Percentiles rank a stretch among this genome's conserved stretches.
Evolutionary conservation across 1,140 invertebrate species (phyloP).

Genomic region (Oreohelix idahoensis): DNA sequence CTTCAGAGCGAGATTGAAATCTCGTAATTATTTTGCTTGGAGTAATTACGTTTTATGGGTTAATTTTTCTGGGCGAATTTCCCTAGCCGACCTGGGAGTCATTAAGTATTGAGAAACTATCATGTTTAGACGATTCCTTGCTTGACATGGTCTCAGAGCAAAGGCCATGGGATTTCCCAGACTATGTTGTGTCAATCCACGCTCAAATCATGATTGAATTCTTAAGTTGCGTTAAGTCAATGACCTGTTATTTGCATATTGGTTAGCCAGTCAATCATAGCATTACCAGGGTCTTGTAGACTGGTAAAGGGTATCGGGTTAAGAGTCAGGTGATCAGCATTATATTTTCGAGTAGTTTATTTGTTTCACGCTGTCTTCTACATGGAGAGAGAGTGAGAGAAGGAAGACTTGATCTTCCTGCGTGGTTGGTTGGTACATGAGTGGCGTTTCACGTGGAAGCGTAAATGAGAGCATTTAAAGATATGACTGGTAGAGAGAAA

Average conservation of each 20-base stretch:
- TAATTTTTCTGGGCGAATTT: conserved; percentile 33
- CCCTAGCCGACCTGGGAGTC: conserved; percentile 25
- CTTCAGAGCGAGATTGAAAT: conserved; percentile 41
- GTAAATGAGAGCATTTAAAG: too few species aligned
- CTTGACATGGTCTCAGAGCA: background rate
- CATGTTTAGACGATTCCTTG: conserved; percentile 5
- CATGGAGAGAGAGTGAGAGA: too few species aligned
- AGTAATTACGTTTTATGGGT: conserved; percentile 44
- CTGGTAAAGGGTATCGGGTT: background rate
- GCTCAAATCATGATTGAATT: conserved; percentile 38
- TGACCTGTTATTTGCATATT: conserved; percentile 35
- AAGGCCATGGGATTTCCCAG: conserved; percentile 13
- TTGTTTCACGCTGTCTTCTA: too few species aligned
- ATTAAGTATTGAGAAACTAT: conserved; percentile 37
- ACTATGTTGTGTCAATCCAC: conserved; percentile 19
- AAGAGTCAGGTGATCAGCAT: too few species aligned
- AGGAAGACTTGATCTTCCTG: too few species aligned
- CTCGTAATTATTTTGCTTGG: conserved; percentile 41
- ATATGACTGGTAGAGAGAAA: too few species aligned
- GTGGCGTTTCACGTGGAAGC: too few species aligned
- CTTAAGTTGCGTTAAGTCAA: conserved; percentile 14
- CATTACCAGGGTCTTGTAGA: background rate
- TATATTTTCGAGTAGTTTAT: too few species aligned
- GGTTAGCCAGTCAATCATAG: conserved; percentile 9
- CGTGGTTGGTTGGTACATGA: too few species aligned